phyloP scores from a whole-genome alignment of 2,888 invertebrate species.

The Ophion slaviceki region DNA sequence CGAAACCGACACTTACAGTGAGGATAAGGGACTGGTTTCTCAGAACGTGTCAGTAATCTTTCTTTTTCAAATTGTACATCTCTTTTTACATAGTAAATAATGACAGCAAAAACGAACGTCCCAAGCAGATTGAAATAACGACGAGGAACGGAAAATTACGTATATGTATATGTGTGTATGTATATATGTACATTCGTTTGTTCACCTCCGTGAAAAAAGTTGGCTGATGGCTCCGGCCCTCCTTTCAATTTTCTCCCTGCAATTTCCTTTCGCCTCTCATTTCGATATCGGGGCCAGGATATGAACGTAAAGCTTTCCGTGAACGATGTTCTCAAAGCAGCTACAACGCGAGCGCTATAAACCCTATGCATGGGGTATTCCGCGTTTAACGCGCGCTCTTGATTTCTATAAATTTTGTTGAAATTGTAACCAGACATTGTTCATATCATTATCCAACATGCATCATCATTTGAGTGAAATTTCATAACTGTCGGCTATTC shows the following conservation, averaged over 20 bases:
- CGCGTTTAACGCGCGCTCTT: background rate
- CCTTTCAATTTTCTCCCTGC: conserved; percentile 65
- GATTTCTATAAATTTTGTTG: too few relatives aligned
- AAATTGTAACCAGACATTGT: too few relatives aligned
- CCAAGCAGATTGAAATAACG: conserved; percentile 10
- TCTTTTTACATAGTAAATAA: background rate
- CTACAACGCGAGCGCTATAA: conserved; percentile 3
- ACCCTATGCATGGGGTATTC: conserved; percentile 3
- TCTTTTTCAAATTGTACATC: background rate
- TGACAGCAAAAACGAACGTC: background rate
- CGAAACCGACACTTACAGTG: background rate
- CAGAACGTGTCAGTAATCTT: background rate
- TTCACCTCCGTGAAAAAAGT: conserved; percentile 9
- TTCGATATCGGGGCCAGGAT: conserved; percentile 64
- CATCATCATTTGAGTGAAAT: too few relatives aligned
- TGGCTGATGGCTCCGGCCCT: conserved; percentile 40
- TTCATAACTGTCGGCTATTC: too few relatives aligned
- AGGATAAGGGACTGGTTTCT: background rate
- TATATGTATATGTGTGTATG: background rate
- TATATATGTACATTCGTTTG: background rate
- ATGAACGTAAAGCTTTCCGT: conserved; percentile 62
- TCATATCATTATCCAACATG: too few relatives aligned
- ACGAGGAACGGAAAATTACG: background rate
- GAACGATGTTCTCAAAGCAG: conserved; percentile 15
- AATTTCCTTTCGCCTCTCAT: conserved; percentile 63